phyloP scores from a whole-genome alignment of 2,113 vertebrate genomes.

The Scytalopus superciliaris region DNA sequence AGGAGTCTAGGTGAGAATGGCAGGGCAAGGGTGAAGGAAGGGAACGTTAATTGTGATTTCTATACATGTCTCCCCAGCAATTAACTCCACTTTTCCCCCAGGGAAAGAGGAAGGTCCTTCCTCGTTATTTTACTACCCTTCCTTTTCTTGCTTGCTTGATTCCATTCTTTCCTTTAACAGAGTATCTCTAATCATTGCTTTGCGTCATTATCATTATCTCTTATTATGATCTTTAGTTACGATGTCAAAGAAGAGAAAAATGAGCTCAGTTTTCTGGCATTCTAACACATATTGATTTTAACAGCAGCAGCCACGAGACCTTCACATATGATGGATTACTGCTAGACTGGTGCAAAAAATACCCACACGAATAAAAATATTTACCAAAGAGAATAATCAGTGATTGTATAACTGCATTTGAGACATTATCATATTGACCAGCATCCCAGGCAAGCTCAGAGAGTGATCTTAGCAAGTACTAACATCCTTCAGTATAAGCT shows the following conservation, averaged over 20 bases:
- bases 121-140: not conserved
- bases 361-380: not conserved
- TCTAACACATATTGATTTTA: constrained; percentile 50
- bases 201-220: constrained; percentile 19
- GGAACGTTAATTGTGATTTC: constrained; percentile 15
- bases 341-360: constrained; percentile 3
- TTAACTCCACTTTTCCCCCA: not conserved
- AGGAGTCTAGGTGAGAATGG: not conserved
- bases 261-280: constrained; percentile 48
- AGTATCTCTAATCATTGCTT: constrained; percentile 20
- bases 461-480: not conserved
- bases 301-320: constrained; percentile 15
- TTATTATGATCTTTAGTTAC: constrained; percentile 62
- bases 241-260: constrained; percentile 53
- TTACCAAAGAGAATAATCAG: constrained; percentile 1
- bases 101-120: not conserved
- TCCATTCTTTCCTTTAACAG: not conserved
- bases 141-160: not conserved
- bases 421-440: not conserved
- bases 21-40: not conserved
- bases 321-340: constrained; percentile 25
- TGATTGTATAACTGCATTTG: not conserved
- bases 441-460: not conserved
- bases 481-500: not conserved
- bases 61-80: not conserved